phyloP scores from a whole-genome alignment of 1,140 invertebrate genomes.

The Sycophila sp. region DNA sequence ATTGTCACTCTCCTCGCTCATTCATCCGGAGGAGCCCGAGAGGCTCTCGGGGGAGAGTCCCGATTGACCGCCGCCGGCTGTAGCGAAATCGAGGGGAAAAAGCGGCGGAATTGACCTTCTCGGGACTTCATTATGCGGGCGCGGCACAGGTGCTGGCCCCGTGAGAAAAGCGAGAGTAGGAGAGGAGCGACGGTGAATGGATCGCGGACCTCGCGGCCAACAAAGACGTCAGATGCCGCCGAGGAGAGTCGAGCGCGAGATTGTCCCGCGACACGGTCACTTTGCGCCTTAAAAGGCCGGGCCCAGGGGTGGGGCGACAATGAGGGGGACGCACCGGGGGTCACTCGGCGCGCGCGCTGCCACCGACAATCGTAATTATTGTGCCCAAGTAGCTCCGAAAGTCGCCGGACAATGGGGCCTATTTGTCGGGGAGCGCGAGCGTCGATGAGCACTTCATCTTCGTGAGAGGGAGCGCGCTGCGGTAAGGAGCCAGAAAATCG shows the following conservation, averaged over 20 bases:
- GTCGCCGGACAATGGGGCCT: conserved; percentile 40
- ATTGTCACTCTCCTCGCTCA: background rate
- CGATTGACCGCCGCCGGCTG: too few species aligned
- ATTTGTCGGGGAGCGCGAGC: conserved; percentile 46
- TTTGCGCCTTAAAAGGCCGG: conserved; percentile 21
- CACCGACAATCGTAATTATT: conserved; percentile 42
- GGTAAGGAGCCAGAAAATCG: background rate
- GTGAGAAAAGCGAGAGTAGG: conserved; percentile 10
- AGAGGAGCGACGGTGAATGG: background rate
- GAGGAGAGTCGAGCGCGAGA: background rate
- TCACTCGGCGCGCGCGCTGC: too few species aligned
- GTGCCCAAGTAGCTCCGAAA: conserved; percentile 38
- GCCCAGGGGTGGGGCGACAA: background rate
- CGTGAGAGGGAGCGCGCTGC: too few species aligned
- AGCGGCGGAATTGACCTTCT: conserved; percentile 4
- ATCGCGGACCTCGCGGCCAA: background rate
- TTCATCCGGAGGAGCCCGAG: background rate
- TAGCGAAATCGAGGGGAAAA: conserved; percentile 1
- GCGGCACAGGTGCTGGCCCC: background rate
- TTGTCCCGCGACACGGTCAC: conserved; percentile 13
- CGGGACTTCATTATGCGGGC: conserved; percentile 14
- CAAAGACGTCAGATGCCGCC: background rate
- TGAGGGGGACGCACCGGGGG: background rate
- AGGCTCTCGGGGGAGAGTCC: too few species aligned
- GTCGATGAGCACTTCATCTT: conserved; percentile 47